Evolutionary conservation across 2,113 vertebrate species (phyloP), one percentile per base, ranked within the genome.

Genomic region (Grus americana): DNA sequence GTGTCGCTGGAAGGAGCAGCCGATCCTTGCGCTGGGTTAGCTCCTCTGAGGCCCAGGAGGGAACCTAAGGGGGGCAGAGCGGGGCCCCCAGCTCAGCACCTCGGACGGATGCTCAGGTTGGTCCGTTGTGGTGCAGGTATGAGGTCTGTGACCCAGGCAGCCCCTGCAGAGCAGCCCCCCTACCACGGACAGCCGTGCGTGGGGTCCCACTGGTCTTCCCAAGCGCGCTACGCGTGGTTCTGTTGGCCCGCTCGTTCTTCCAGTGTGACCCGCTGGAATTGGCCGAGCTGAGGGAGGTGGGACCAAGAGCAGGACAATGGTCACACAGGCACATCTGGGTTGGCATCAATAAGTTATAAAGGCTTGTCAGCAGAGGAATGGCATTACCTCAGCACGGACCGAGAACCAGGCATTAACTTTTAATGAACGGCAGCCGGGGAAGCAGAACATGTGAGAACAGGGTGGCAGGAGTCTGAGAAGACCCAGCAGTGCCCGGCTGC

Each of bases 101-200:
- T 18, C 72, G 42, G n/a, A 26, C 0, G 0, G 80, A 2, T 29
- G 42, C 36, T 63, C 15, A 23, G 38, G 15, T 5, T 82, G 26
- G 32, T 26, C n/a, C 0, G 0, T 16, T 0, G 0, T 54, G 42
- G 11, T 19, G 34, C 13, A 7, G 30, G 47, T 40, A 23, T 0
- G 5, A 72, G 65, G 23, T 26, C 52, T 3, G 6, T 23, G 52
- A 62, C 36, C 21, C 19, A 11, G n/a, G 40, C 63, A 91, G 62
- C 58, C 46, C 30, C 17, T 10, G 71, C 78, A 81, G 55, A 82
- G 50, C 88, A 52, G 57, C 30, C 59, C 26, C 54, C 34, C 9
- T 6, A 0, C 17, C 30, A 2, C 5, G 4, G 52, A 10, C 58
- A 52, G 82, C 62, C 2, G 4, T 1, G 8, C 4, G 22, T 8